phyloP scores from a whole-genome alignment of 1,140 invertebrate genomes.

The Pseudomyrmex dendroicus region DNA sequence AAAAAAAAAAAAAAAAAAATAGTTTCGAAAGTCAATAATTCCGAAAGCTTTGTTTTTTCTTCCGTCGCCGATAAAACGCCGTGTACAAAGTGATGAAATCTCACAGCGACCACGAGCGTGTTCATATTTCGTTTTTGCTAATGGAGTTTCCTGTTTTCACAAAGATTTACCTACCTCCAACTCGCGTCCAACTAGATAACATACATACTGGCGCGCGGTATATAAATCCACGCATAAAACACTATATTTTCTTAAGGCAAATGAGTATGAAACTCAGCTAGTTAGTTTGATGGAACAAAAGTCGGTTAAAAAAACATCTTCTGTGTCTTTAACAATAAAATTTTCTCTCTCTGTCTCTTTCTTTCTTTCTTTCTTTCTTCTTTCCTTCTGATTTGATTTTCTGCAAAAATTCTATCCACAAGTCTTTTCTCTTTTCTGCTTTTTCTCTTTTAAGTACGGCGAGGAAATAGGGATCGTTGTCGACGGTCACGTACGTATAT shows the following conservation, averaged over 20 bases:
- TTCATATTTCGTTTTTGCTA: constrained; percentile 36
- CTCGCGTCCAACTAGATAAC: neutral
- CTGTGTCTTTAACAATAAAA: constrained; percentile 36
- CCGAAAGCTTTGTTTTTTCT: neutral
- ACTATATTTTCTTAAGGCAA: constrained; percentile 26
- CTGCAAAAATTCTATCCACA: neutral
- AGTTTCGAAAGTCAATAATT: constrained; percentile 1
- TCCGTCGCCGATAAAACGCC: neutral
- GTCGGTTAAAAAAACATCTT: neutral
- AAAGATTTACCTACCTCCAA: neutral
- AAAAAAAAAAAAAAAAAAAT: too few relatives aligned
- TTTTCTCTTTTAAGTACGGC: constrained; percentile 9
- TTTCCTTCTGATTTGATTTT: too few relatives aligned
- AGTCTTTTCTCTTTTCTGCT: neutral
- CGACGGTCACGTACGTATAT: constrained; percentile 18
- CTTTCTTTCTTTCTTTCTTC: neutral
- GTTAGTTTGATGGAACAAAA: neutral
- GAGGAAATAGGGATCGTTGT: neutral
- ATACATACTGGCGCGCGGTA: neutral
- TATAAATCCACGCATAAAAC: constrained; percentile 24
- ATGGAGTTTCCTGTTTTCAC: constrained; percentile 1
- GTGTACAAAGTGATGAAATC: neutral
- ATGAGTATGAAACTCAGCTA: neutral
- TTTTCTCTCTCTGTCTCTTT: neutral
- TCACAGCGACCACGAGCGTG: neutral